These are phyloP conservation scores for Apamea sordens DNA, from an alignment of 2,888 invertebrate species.

Conservation along the genomic window DNA sequence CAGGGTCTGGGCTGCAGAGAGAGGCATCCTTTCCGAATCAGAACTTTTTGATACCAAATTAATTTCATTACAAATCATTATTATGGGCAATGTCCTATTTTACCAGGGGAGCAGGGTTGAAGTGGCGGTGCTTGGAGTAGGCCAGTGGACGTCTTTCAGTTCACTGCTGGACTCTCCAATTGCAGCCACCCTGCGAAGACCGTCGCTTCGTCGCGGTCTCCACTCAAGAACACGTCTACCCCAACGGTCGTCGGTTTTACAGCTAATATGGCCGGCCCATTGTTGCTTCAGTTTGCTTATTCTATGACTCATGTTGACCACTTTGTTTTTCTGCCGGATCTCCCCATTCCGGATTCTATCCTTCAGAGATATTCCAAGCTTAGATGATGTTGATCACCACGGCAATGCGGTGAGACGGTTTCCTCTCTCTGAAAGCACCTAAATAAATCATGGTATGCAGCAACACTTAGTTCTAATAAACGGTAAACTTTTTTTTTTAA, in stretches of 20 bases:
- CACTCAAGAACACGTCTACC: not conserved
- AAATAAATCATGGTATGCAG: constrained; percentile 22
- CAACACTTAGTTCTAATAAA: constrained; percentile 22
- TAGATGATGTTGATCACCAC: not conserved
- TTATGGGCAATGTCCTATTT: not conserved
- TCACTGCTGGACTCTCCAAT: not conserved
- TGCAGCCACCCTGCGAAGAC: not conserved
- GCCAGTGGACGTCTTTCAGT: not conserved
- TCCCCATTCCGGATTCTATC: not conserved
- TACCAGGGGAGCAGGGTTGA: not conserved
- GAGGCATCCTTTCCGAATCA: not conserved
- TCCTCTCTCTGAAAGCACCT: not conserved
- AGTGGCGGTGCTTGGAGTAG: not conserved
- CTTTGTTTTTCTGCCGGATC: not conserved
- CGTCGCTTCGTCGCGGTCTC: not conserved
- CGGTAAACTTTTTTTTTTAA: not conserved
- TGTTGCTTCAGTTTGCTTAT: not conserved
- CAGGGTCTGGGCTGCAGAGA: constrained; percentile 20
- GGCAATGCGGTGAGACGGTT: not conserved
- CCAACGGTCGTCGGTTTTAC: not conserved
- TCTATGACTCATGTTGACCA: not conserved
- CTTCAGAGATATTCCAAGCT: no score
- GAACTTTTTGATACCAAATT: not conserved
- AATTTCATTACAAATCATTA: not conserved
- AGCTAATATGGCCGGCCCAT: not conserved